Evolutionary conservation across 2,888 invertebrate species (phyloP), one percentile per base, ranked within the genome.

Genomic region (Drosophila seclusa): DNA sequence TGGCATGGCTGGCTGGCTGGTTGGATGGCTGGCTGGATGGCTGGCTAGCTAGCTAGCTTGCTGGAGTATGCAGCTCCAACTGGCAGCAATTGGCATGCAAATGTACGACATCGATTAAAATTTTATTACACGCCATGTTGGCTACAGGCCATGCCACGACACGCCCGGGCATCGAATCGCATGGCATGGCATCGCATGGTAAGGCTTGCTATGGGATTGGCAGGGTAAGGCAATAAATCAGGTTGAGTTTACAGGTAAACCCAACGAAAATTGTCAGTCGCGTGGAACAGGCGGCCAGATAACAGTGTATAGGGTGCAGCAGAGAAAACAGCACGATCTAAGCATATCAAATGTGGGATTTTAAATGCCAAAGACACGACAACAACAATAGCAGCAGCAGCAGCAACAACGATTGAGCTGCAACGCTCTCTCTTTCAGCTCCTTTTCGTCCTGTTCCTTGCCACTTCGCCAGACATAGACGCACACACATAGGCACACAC

Each of bases 101-200:
- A 89, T 90, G 90, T 88, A 82, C 89, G 87, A 88, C 90, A 90
- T 89, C 87, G 90, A 88, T 88, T 88, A 88, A 90, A 88, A 89
- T 88, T 88, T 90, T 90, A 88, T 88, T 90, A 89, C 87, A 88
- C 80, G 90, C 87, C 83, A 88, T 88, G 86, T 80, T 71, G 82
- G 77, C 80, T 80, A 55, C 70, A 76, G 69, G 67, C 64, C 45
- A 75, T 29, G 78, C 66, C 66, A 77, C 59, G 71, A 79, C 86
- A 85, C 59, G 78, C 59, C 53, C 73, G 11, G 50, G 32, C 45
- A 62, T 38, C 57, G 49, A 34, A 52, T 40, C 53, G 65, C 36
- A 62, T 42, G 61, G 38, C 66, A 62, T 31, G 64, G 55, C 48
- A 54, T 32, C 50, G 38, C n/a, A n/a, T 24, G 18, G 55, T 18